Percentiles rank a stretch among this genome's conserved stretches.
These are phyloP conservation scores for Crypturellus tataupa DNA, from an alignment of 2,797 vertebrate genomes.

Conservation along the genomic window DNA sequence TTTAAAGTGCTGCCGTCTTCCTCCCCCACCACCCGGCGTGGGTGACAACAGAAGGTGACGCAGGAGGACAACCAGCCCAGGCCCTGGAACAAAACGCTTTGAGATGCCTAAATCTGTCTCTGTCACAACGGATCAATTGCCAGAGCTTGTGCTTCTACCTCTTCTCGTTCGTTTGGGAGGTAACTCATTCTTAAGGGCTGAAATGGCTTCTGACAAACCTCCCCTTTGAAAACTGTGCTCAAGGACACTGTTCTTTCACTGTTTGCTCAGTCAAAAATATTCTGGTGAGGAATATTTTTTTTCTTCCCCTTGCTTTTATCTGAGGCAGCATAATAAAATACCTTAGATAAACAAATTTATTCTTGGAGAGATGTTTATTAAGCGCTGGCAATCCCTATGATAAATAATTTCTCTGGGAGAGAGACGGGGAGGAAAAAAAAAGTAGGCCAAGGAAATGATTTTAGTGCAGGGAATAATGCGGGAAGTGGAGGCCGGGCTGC, in stretches of 20 bases:
- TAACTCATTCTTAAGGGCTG: slow-evolving; percentile 60
- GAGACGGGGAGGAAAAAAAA: not conserved
- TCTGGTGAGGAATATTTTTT: slow-evolving; percentile 1
- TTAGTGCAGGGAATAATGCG: not conserved
- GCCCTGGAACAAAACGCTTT: slow-evolving; percentile 52
- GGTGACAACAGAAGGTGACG: slow-evolving; percentile 57
- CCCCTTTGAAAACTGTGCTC: slow-evolving; percentile 64
- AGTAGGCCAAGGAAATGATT: slow-evolving; percentile 58
- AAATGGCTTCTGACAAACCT: slow-evolving; percentile 71
- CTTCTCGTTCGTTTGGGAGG: slow-evolving; percentile 64
- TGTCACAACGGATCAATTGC: slow-evolving; percentile 52
- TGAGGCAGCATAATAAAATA: slow-evolving; percentile 73
- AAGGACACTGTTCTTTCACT: slow-evolving; percentile 67
- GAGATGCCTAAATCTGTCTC: slow-evolving; percentile 64
- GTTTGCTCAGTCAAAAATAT: slow-evolving; percentile 65
- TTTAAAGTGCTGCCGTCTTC: not conserved
- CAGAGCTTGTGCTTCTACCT: not conserved
- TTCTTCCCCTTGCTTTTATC: slow-evolving; percentile 49
- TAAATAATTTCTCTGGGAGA: slow-evolving; percentile 72
- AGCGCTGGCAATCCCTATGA: slow-evolving; percentile 34
- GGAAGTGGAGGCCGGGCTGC: not conserved
- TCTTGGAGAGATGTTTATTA: slow-evolving; percentile 74
- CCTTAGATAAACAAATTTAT: slow-evolving; percentile 78
- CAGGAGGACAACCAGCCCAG: slow-evolving; percentile 27
- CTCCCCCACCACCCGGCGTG: not conserved